Evolutionary conservation across 2,888 invertebrate genomes (phyloP).

Genomic region (Tinea pellionella): DNA sequence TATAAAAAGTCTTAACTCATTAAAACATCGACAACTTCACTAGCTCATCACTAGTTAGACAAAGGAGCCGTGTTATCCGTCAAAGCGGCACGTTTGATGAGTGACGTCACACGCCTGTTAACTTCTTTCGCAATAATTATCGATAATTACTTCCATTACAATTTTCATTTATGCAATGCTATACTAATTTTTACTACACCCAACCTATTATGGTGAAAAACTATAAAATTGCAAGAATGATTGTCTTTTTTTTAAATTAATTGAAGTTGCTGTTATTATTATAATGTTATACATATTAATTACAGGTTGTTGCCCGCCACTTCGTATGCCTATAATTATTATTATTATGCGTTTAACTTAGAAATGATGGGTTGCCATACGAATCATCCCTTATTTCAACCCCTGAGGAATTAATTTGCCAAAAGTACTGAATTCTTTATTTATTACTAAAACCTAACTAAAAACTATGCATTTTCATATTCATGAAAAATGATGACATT

Average conservation of each 20-base stretch:
- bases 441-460: too few species aligned
- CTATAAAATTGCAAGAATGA: neutral
- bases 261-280: neutral
- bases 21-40: neutral
- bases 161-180: constrained; percentile 11
- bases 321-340: too few species aligned
- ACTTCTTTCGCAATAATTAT: constrained; percentile 10
- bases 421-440: too few species aligned
- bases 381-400: too few species aligned
- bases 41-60: constrained; percentile 2
- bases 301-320: too few species aligned
- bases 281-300: neutral
- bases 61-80: neutral
- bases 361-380: too few species aligned
- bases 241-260: neutral
- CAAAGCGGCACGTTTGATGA: constrained; percentile 11
- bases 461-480: too few species aligned
- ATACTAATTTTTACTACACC: neutral
- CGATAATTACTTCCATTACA: constrained; percentile 12
- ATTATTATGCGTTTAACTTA: too few species aligned
- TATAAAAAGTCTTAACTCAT: neutral
- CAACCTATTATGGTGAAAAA: neutral
- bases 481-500: too few species aligned
- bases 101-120: neutral
- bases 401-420: too few species aligned